These are phyloP conservation scores for Dolichopus griseipennis DNA, from an alignment of 2,888 invertebrate genomes.

Conservation along the genomic window DNA sequence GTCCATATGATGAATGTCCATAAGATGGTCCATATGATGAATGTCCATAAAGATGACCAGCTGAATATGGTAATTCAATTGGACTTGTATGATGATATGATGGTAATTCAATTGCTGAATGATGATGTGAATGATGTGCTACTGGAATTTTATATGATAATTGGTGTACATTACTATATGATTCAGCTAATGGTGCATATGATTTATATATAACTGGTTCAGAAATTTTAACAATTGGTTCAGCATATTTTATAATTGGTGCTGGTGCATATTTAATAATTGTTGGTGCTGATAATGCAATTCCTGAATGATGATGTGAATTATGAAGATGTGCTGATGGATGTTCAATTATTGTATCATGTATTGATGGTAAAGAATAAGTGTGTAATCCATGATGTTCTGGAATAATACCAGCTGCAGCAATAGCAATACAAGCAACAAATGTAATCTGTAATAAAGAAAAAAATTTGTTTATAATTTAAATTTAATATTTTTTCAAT, in stretches of 20 bases:
- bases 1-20: background rate
- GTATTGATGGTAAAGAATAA: background rate
- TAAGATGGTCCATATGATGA: background rate
- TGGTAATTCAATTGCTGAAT: background rate
- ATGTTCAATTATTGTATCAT: background rate
- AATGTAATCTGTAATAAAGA: background rate
- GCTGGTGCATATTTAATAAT: background rate
- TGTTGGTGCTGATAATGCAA: background rate
- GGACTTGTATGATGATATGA: background rate
- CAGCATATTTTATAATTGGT: background rate
- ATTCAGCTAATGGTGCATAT: slow-evolving; percentile 3
- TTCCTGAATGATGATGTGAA: background rate
- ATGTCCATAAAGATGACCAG: background rate
- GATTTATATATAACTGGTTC: background rate
- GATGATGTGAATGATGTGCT: background rate
- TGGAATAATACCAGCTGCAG: background rate
- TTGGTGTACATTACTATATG: background rate
- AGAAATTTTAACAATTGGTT: background rate
- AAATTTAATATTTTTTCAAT: too few species aligned
- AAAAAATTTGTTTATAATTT: background rate
- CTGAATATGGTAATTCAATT: background rate
- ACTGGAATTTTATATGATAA: background rate
- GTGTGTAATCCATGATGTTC: background rate
- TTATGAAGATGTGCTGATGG: background rate
- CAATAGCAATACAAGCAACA: background rate